A percentile compares a stretch with the other conserved stretches of the same genome.
These are phyloP conservation scores for Sogatella furcifera DNA, from an alignment of 1,140 invertebrate species.

Conservation along the genomic window DNA sequence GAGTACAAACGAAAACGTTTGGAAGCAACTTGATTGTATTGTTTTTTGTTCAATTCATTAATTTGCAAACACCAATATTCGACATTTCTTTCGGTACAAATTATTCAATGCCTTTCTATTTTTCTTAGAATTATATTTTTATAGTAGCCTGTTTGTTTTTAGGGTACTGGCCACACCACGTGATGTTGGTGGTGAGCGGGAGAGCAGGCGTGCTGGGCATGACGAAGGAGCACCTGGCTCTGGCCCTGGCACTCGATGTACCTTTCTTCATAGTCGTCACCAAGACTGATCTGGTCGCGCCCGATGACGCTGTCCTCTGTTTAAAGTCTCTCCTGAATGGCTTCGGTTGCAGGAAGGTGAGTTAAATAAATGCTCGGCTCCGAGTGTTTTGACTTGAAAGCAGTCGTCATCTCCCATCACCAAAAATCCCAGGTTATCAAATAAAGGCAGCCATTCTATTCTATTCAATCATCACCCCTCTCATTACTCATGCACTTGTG, in stretches of 20 bases:
- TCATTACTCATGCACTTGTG: no score
- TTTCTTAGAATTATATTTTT: no score
- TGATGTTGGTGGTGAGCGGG: conserved; percentile 76
- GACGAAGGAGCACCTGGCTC: conserved; percentile 71
- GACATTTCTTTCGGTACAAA: no score
- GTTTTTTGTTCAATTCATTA: no score
- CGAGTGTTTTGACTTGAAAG: not conserved
- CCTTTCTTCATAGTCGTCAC: conserved; percentile 85
- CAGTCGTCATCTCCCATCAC: not conserved
- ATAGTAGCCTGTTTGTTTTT: not conserved
- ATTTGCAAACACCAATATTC: no score
- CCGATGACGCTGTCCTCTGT: conserved; percentile 41
- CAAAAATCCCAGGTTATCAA: no score
- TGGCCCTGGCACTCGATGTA: conserved; percentile 73
- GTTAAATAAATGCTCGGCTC: not conserved
- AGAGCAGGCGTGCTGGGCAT: conserved; percentile 54
- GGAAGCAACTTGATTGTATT: no score
- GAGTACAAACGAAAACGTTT: no score
- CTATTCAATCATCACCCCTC: no score
- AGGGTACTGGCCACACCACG: conserved; percentile 87
- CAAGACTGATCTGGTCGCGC: conserved; percentile 71
- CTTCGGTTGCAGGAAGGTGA: conserved; percentile 48
- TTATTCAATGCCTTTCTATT: no score
- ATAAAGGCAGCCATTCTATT: no score
- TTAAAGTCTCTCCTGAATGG: conserved; percentile 50